Evolutionary conservation across 2,888 invertebrate species (phyloP), one percentile per base, ranked within the genome.

Genomic region (Stomorhina lunata): DNA sequence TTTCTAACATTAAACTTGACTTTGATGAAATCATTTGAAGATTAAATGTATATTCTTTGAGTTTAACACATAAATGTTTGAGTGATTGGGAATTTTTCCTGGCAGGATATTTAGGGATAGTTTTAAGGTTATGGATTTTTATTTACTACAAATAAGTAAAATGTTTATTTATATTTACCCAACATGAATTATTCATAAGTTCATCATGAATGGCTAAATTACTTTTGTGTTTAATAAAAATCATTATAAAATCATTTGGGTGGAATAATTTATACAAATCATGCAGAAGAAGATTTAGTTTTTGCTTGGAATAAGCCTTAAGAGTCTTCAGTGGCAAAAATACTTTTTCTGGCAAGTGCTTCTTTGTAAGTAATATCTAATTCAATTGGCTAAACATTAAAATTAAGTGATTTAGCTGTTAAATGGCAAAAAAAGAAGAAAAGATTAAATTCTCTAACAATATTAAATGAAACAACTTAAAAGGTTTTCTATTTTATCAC

Each of bases 101-200:
- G 37, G 25, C 78, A 75, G 79, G 71, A 75, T 75, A 66, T 75
- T 69, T 66, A 59, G 55, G 75, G 65, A 79, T 82, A 82, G 66
- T 82, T 82, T 63, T 65, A 40, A 27, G 66, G 69, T 29, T 9
- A 59, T 22, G n/a, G 0, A 57, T n/a, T 43, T n/a, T 48, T 34
- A 37, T 61, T 27, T 15, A 50, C 48, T 45, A 34, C 20, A 78
- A 65, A 25, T 25, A 57, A 45, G 50, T 63, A 12, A 72, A 72
- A 75, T 75, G 57, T 57, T 71, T 57, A 76, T 71, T 65, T 71
- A 65, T 80, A 37, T n/a, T 37, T 63, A 63, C 34, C 57, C 27
- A 40, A 75, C 43, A 78, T 82, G 29, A 78, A 82, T 82, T 79
- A 82, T 82, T 82, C 82, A 82, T 82, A 76, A 71, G 82, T 72